phyloP scores from a whole-genome alignment of 2,888 invertebrate species.

The Leistus spinibarbis region DNA sequence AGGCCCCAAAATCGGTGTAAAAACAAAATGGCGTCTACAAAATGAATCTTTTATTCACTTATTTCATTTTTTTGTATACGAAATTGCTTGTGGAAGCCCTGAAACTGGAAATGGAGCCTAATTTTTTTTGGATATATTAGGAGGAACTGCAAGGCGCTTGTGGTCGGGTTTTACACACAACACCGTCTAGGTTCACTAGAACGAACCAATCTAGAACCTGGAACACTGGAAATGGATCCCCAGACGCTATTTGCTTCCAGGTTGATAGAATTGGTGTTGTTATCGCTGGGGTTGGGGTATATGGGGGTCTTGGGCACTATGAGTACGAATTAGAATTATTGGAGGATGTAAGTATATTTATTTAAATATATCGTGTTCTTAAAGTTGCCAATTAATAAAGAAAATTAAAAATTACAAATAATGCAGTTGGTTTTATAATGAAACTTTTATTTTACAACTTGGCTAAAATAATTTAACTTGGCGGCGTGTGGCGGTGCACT shows the following conservation, averaged over 20 bases:
- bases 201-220: conserved; percentile 89
- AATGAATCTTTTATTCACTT: too few species aligned
- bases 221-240: conserved; percentile 97
- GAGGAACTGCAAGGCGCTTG: conserved; percentile 74
- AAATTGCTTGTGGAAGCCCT: too few species aligned
- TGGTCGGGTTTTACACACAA: conserved; percentile 80
- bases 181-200: conserved; percentile 89
- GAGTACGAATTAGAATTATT: conserved; percentile 91
- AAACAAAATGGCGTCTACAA: too few species aligned
- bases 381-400: too few species aligned
- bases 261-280: conserved; percentile 90
- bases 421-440: too few species aligned
- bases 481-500: too few species aligned
- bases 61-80: too few species aligned
- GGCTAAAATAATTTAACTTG: neutral
- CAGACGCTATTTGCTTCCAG: conserved; percentile 94
- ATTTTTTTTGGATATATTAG: conserved; percentile 48
- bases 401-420: too few species aligned
- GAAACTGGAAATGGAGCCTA: too few species aligned
- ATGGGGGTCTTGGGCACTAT: conserved; percentile 86
- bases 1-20: too few species aligned
- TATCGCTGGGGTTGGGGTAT: conserved; percentile 88
- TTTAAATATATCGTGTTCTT: neutral
- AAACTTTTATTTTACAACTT: too few species aligned
- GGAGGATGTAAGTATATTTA: conserved; percentile 67